Evolutionary conservation across 2,113 vertebrate species (phyloP), one percentile per base, ranked within the genome.

Genomic region (Anarhynchus alexandrinus): DNA sequence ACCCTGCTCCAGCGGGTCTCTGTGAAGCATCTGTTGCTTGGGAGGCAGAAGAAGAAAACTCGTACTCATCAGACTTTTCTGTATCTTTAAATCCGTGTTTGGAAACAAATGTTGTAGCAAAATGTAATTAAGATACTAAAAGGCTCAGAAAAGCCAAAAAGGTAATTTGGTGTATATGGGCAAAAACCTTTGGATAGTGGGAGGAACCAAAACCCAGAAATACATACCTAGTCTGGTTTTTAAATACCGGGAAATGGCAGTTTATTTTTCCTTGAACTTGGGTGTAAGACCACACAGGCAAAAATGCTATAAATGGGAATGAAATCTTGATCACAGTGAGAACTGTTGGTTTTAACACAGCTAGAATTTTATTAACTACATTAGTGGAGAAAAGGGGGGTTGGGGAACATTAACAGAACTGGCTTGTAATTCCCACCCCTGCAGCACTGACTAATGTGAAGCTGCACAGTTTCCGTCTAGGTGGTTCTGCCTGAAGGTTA

Each of bases 161-260:
- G 29, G 10, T 11, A n/a, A 54, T n/a, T n/a, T 49, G 42, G 32
- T 45, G 45, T 3, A 21, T 10, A 1, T 9, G 25, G 36, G 9
- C 11, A 64, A 45, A 42, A n/a, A 8, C 4, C 3, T 61, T 52
- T 54, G 45, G 30, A 3, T 18, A 55, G 25, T 0, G 58, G 18
- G 25, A 88, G 64, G 45, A 76, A 4, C 17, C 47, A 32, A 47
- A 36, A 0, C 5, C 17, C 72, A 59, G 73, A 58, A 32, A 34
- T 15, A 4, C 5, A 30, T 22, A 3, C 2, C 0, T 3, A 8
- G 8, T 12, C n/a, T 4, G 6, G 0, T 36, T 8, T 64, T 18
- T 62, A 47, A 52, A 9, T 45, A 36, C 25, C 34, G 43, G 79
- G 79, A 86, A 36, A 55, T 3, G 2, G 6, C 15, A 36, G 43